These are phyloP conservation scores for Dryomyza anilis DNA, from an alignment of 2,888 invertebrate species.

Conservation along the genomic window DNA sequence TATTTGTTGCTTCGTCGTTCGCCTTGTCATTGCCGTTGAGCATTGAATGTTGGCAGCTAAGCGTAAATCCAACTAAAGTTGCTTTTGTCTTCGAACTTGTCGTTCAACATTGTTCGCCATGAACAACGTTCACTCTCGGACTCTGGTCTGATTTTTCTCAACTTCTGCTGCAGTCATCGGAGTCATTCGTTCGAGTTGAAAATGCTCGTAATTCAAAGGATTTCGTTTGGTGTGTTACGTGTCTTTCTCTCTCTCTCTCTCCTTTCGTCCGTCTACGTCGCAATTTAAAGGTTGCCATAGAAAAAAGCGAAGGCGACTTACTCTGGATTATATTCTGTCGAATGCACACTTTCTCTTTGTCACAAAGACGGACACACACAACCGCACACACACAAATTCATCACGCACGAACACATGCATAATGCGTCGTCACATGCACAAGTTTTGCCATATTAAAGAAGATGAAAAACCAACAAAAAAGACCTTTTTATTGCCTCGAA, in stretches of 20 bases:
- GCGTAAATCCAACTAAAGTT: slow-evolving; percentile 25
- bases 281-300: neutral
- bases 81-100: slow-evolving; percentile 13
- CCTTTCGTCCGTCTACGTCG: neutral
- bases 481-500: neutral
- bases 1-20: neutral
- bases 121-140: neutral
- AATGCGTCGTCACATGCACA: neutral
- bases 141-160: no score
- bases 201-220: neutral
- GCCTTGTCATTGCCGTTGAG: neutral
- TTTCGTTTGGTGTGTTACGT: no score
- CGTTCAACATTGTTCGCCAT: neutral
- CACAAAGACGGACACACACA: neutral
- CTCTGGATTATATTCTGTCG: slow-evolving; percentile 11
- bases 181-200: neutral
- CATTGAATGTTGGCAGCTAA: slow-evolving; percentile 20
- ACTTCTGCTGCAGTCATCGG: neutral
- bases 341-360: slow-evolving; percentile 3
- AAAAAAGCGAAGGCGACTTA: neutral
- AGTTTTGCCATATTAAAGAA: no score
- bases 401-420: neutral
- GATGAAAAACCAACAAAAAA: no score
- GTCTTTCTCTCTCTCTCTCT: no score
- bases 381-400: neutral